These are phyloP conservation scores for Lacanobia oleracea DNA, from an alignment of 2,888 invertebrate genomes.

Conservation along the genomic window DNA sequence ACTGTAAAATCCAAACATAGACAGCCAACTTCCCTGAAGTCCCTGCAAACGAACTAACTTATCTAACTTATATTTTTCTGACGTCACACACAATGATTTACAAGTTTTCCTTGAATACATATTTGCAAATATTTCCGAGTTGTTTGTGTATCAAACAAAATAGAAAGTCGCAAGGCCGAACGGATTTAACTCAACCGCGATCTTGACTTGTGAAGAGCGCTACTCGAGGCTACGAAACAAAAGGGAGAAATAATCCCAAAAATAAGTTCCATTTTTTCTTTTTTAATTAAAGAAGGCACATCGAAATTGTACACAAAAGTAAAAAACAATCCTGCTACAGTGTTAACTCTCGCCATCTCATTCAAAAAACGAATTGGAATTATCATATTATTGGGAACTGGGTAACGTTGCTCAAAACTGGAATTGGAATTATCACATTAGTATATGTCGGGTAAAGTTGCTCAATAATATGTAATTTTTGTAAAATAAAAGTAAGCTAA, in stretches of 20 bases:
- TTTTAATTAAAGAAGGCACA: too few species aligned
- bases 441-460: too few species aligned
- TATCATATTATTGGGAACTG: neutral
- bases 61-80: slow-evolving; percentile 2
- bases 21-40: neutral
- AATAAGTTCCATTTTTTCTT: too few species aligned
- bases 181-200: slow-evolving; percentile 60
- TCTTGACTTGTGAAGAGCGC: slow-evolving; percentile 61
- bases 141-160: slow-evolving; percentile 60
- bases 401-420: neutral
- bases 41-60: slow-evolving; percentile 19
- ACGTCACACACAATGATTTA: slow-evolving; percentile 19
- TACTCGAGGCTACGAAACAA: slow-evolving; percentile 40
- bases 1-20: slow-evolving; percentile 3
- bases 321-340: too few species aligned
- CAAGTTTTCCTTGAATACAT: slow-evolving; percentile 35
- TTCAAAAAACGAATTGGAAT: neutral
- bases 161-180: slow-evolving; percentile 70
- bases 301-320: too few species aligned
- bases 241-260: slow-evolving; percentile 2
- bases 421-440: neutral
- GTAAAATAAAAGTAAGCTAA: neutral
- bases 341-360: neutral
- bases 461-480: too few species aligned
- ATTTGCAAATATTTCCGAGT: slow-evolving; percentile 40